Percentiles rank a stretch among this genome's conserved stretches.
Conservation (phyloP, 2,113 vertebrate genomes). For the Phrynosoma platyrhinos region DNA sequence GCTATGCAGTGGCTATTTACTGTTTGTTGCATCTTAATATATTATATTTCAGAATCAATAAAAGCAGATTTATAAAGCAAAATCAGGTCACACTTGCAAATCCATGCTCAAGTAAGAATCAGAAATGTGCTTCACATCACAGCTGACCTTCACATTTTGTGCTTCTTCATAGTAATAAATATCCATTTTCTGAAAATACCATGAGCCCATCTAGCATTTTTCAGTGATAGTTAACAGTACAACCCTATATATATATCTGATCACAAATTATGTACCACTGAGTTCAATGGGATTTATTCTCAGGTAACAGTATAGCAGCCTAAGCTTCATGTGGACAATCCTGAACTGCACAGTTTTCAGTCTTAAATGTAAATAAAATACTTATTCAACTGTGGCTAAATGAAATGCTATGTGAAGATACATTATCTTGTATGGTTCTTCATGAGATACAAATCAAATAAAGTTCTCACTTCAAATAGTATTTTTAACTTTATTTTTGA, state of each 20-base stretch:
- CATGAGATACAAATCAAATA: neutral
- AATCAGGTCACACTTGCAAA: neutral
- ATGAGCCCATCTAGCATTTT: neutral
- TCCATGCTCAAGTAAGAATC: neutral
- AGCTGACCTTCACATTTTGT: neutral
- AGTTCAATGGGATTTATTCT: neutral
- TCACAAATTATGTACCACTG: neutral
- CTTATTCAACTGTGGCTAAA: neutral
- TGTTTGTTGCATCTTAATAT: neutral
- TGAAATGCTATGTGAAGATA: neutral
- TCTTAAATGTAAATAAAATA: neutral
- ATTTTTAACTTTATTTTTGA: neutral
- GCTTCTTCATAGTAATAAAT: neutral
- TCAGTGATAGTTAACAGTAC: neutral
- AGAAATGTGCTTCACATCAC: neutral
- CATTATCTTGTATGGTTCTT: neutral
- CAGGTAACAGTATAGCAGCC: neutral
- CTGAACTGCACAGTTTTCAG: neutral
- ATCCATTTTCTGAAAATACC: neutral
- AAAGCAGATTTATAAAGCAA: neutral
- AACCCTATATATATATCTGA: neutral
- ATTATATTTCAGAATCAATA: neutral
- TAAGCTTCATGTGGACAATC: neutral
- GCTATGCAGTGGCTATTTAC: neutral
- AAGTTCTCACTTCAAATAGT: conserved; percentile 26